Percentiles rank a stretch among this genome's conserved stretches.
phyloP scores from a whole-genome alignment of 2,797 vertebrate species.

The Babyrousa celebensis region DNA sequence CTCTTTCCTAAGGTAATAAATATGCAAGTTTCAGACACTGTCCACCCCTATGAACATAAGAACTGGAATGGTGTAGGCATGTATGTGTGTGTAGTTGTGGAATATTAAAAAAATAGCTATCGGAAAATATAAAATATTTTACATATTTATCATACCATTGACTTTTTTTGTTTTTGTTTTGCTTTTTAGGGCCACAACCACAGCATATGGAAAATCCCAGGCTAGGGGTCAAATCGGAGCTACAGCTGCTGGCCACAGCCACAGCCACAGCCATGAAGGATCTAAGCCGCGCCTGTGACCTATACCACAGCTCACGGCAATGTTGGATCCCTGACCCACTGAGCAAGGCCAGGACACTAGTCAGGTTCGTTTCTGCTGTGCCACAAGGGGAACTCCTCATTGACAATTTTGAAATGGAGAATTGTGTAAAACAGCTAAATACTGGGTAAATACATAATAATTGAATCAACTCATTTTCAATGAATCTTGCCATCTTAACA shows the following conservation, averaged over 20 bases:
- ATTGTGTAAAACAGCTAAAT: neutral
- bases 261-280: no score
- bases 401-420: constrained; percentile 26
- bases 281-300: no score
- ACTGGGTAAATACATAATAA: constrained; percentile 9
- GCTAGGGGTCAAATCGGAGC: no score
- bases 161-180: neutral
- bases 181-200: no score
- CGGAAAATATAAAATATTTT: constrained; percentile 33
- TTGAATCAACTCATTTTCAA: constrained; percentile 38
- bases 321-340: no score
- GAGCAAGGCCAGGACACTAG: no score
- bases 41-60: neutral
- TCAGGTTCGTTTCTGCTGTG: no score
- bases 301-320: no score
- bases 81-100: neutral
- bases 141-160: neutral
- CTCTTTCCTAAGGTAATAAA: neutral
- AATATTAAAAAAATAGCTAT: neutral
- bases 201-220: no score
- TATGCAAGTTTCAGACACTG: neutral
- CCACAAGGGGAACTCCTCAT: no score
- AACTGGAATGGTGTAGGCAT: neutral
- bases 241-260: no score
- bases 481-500: neutral